Base-by-base conservation (phyloP, 2,113 vertebrate species). In the Corythoichthys haematopterus region DNA sequence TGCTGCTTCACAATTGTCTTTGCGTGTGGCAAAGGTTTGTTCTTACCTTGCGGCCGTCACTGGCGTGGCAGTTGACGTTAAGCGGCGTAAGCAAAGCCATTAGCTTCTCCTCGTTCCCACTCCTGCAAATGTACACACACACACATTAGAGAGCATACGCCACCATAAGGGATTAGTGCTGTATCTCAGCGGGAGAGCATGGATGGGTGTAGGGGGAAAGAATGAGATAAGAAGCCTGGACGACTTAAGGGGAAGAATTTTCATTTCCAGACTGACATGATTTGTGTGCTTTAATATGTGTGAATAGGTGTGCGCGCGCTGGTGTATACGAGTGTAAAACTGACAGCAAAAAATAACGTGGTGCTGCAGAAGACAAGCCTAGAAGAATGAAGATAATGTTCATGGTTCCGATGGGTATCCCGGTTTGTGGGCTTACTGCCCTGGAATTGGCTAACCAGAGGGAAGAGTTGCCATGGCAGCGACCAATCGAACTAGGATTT, bases 101-200 rank as follows among this genome's bases (percentile, higher is more conserved):
- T 82, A 99, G 94, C 92, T 99, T 99, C 91, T 99, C 97, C 90
- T 99, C 97, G 91, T 99, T 99, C 88, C 97, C 97, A 74, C 96
- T 98, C 94, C 97, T 98, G 89, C 55, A 85, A 81, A 81, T 0
- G 40, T 33, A 65, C 36, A 59, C 36, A 73, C 53, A 79, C 56
- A 75, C 6, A 71, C 60, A 76, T 63, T 79, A 70, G 12, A 65
- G 51, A 72, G 74, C 53, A 69, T 66, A 28, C 40, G 61, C 56
- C 20, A 46, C 64, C n/a, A 53, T 3, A 65, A 67, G 76, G 80
- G 69, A 87, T 84, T 80, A 85, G 43, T 43, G 37, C 64, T 59
- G 66, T 72, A 66, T 48, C 78, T 68, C 58, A 52, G 80, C 80
- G 63, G 66, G 58, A 75, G 66, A 66, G 20, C 9, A 47, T 58